Evolutionary conservation across 1,140 invertebrate species (phyloP), one percentile per base, ranked within the genome.

Genomic region (Lepidotrigona ventralis): DNA sequence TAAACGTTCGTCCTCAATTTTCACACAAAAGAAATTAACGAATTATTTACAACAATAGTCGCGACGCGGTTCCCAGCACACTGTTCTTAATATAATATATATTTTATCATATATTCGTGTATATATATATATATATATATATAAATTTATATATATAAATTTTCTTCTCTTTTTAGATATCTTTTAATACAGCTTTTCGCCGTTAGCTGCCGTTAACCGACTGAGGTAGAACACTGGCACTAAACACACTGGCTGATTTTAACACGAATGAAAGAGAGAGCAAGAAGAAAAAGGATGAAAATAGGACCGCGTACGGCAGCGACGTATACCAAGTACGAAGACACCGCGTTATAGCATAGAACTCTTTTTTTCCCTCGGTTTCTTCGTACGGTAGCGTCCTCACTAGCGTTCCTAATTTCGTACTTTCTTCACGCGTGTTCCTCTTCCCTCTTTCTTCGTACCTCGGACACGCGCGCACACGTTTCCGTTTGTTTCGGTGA

Each of bases 181-280:
- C 70, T 72, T 85, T 83, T 63, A 68, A 75, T 79, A 77, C 85
- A 85, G 85, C 81, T 85, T 80, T 83, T 83, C 80, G 64, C 69
- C 51, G 81, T 85, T 85, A 86, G 80, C 86, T 85, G 85, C 81
- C 87, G 88, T 84, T 82, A 89, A 90, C 85, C 85, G 86, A 90
- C 84, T 90, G 91, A 92, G 91, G 91, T 92, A 92, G 91, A 92
- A 89, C 90, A 91, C 90, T 91, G 87, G 88, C 91, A 90, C 91
- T 88, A 88, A 88, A 90, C 90, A 90, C 90, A 91, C 90, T 90
- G 87, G 85, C 78, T 85, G 72, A 75, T 84, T 84, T 79, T 78
- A 81, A 39, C 33, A 74, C 70, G 79, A 81, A 83, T 33, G 79
- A 64, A 82, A 88, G 83, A 81, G 79, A 88, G 79, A 66, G 60